Percentiles rank a stretch among this genome's conserved stretches.
Conservation (phyloP, 2,797 vertebrate genomes). For the Miichthys miiuy region DNA sequence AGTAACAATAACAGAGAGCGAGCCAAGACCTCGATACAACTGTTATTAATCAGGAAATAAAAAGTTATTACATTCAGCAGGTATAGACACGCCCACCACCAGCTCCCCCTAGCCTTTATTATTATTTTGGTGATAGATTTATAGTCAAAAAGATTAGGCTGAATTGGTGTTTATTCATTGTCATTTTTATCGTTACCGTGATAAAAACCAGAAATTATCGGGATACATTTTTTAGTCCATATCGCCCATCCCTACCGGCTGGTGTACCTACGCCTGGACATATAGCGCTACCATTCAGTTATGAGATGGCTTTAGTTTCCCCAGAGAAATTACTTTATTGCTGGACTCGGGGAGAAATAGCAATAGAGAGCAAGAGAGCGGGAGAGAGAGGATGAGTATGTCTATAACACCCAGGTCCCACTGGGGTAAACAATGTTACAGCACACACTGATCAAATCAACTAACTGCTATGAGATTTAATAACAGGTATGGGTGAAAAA, state of each 20-base stretch:
- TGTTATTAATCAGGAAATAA: too few species aligned
- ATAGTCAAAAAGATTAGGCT: too few species aligned
- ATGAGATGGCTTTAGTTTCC: constrained; percentile 40
- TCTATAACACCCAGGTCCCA: constrained; percentile 64
- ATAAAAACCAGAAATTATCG: too few species aligned
- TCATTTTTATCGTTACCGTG: too few species aligned
- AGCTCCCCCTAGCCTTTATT: too few species aligned
- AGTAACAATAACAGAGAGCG: too few species aligned
- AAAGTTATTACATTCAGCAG: too few species aligned
- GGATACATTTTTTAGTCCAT: too few species aligned
- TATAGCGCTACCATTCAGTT: constrained; percentile 13
- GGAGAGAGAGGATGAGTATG: constrained; percentile 36
- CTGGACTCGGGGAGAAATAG: constrained; percentile 41
- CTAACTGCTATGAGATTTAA: constrained; percentile 72
- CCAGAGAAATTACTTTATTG: constrained; percentile 68
- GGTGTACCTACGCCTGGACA: constrained; percentile 9
- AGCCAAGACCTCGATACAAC: too few species aligned
- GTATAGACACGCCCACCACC: too few species aligned
- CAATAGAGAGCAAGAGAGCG: constrained; percentile 5
- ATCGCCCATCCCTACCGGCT: not conserved
- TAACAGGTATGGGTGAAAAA: constrained; percentile 52
- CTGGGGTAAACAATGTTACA: constrained; percentile 69
- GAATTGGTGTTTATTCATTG: too few species aligned
- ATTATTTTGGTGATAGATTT: too few species aligned
- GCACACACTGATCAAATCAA: constrained; percentile 77